Evolutionary conservation across 2,113 vertebrate genomes (phyloP).

Genomic region (Grammomys surdaster): DNA sequence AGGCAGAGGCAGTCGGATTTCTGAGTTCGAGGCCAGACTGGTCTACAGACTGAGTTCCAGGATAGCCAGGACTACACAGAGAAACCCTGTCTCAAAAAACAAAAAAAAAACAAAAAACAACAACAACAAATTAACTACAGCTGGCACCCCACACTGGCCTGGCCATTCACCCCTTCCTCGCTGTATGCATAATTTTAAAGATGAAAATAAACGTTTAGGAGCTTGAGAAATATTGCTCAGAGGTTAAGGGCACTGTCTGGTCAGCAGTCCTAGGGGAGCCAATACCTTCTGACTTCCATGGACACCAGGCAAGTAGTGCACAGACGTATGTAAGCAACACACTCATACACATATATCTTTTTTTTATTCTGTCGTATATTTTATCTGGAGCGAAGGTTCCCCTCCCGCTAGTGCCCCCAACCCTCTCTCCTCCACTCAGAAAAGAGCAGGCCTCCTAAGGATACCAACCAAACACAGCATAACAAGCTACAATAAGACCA

Average conservation of each 20-base stretch:
- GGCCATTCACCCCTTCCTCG: too few relatives aligned
- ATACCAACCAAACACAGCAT: background rate
- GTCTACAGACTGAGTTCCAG: too few relatives aligned
- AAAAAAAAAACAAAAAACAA: too few relatives aligned
- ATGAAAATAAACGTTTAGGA: background rate
- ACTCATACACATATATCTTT: background rate
- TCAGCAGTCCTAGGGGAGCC: background rate
- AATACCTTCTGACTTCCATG: background rate
- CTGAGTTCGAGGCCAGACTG: too few relatives aligned
- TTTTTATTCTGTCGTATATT: background rate
- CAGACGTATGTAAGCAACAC: background rate
- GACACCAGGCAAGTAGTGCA: background rate
- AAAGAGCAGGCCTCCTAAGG: background rate
- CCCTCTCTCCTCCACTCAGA: background rate
- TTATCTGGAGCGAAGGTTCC: background rate
- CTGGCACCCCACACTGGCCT: too few relatives aligned
- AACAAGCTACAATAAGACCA: background rate
- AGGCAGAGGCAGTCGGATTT: too few relatives aligned
- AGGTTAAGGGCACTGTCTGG: background rate
- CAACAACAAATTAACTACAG: too few relatives aligned
- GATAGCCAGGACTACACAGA: too few relatives aligned
- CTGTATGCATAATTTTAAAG: too few relatives aligned
- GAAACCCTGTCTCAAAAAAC: too few relatives aligned
- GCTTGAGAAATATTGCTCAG: background rate
- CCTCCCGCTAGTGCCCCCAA: background rate